Evolutionary conservation across 2,113 vertebrate genomes (phyloP).

Genomic region (Halcyon senegalensis): DNA sequence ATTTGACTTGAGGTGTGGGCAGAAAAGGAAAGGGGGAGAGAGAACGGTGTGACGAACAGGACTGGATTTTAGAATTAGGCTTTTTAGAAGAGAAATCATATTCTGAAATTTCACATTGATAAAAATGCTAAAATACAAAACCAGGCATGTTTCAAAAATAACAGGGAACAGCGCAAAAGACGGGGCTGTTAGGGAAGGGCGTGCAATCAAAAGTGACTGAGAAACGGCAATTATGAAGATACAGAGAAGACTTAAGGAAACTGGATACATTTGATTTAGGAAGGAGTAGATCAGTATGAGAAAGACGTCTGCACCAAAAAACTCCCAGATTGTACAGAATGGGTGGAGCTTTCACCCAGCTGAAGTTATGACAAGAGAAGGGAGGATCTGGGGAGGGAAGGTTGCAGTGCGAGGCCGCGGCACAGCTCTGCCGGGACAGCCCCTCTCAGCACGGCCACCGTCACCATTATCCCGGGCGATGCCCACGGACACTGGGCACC

Average conservation of each 20-base stretch:
- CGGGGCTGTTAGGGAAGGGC: neutral
- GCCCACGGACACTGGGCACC: neutral
- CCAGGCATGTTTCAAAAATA: neutral
- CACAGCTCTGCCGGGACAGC: neutral
- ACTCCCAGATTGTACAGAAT: neutral
- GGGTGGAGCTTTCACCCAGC: neutral
- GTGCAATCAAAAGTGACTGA: neutral
- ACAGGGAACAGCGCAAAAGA: neutral
- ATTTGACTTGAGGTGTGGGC: neutral
- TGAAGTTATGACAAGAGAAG: neutral
- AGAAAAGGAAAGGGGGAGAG: neutral
- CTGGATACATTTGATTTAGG: neutral
- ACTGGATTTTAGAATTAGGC: neutral
- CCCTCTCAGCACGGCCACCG: neutral
- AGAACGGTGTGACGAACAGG: neutral
- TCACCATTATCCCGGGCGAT: no score
- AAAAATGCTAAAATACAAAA: neutral
- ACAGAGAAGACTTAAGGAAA: neutral
- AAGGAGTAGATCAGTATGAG: neutral
- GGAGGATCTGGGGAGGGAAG: neutral
- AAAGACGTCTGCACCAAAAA: neutral
- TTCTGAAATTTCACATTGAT: neutral
- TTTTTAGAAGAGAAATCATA: neutral
- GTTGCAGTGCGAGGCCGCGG: neutral
- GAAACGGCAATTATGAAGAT: neutral